phyloP scores from a whole-genome alignment of 2,888 invertebrate genomes.

The Drosophila subsilvestris region DNA sequence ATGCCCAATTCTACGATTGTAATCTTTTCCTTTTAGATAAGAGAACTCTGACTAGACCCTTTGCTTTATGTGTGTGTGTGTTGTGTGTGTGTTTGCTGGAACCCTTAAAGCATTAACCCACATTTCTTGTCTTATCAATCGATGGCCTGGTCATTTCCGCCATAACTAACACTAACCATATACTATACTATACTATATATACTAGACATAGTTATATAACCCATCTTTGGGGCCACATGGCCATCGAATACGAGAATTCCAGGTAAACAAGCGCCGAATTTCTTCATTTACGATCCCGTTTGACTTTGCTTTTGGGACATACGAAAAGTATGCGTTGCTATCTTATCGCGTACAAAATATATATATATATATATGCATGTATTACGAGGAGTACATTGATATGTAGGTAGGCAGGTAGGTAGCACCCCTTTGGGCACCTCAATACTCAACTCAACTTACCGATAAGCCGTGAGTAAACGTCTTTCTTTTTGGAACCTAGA shows the following conservation, averaged over 20 bases:
- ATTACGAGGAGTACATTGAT: conserved; percentile 27
- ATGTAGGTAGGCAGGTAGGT: conserved; percentile 7
- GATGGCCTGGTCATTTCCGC: conserved; percentile 59
- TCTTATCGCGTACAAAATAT: conserved; percentile 54
- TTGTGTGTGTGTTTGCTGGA: too few species aligned
- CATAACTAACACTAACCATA: conserved; percentile 15
- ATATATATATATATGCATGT: conserved; percentile 24
- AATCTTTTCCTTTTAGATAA: conserved; percentile 4
- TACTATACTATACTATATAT: not conserved
- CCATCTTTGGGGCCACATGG: conserved; percentile 34
- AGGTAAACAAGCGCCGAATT: conserved; percentile 28
- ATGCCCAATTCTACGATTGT: conserved; percentile 5
- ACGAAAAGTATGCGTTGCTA: conserved; percentile 54
- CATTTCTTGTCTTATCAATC: conserved; percentile 65
- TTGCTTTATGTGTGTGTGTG: too few species aligned
- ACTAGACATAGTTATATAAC: conserved; percentile 32
- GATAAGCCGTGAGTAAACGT: conserved; percentile 37
- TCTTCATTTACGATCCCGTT: conserved; percentile 40
- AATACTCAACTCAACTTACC: conserved; percentile 2
- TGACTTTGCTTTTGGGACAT: conserved; percentile 26
- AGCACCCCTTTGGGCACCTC: conserved; percentile 13
- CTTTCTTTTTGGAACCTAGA: not conserved
- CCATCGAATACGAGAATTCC: conserved; percentile 22
- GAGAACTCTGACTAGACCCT: not conserved
- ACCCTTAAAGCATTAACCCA: conserved; percentile 49